These are phyloP conservation scores for Ctenomys sociabilis DNA, from an alignment of 2,113 vertebrate species.

Conservation along the genomic window DNA sequence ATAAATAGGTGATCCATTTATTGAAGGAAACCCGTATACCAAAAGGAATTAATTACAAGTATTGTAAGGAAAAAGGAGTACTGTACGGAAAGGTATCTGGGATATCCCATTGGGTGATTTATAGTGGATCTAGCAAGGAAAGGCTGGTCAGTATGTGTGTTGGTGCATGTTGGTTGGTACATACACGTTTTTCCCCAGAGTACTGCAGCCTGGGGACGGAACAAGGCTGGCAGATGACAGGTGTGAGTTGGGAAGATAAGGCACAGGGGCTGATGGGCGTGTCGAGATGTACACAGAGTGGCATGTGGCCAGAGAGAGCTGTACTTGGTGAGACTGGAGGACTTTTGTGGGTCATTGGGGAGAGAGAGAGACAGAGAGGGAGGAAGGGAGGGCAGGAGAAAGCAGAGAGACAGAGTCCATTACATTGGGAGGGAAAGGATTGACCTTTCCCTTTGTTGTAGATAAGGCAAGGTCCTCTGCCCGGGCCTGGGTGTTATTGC, in stretches of 20 bases:
- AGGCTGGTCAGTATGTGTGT: not conserved
- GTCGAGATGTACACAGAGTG: not conserved
- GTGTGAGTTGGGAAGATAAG: slow-evolving; percentile 1
- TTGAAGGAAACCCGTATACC: not conserved
- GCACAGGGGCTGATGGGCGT: not conserved
- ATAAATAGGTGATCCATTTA: not conserved
- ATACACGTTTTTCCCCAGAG: not conserved
- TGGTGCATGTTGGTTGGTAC: not conserved
- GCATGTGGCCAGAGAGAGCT: not conserved
- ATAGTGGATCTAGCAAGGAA: slow-evolving; percentile 18
- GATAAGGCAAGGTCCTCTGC: not conserved
- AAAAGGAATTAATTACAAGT: slow-evolving; percentile 1
- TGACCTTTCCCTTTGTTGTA: not conserved
- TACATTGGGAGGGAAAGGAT: not conserved
- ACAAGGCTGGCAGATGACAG: not conserved
- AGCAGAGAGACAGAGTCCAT: not conserved
- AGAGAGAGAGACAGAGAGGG: not conserved
- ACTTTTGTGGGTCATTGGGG: not conserved
- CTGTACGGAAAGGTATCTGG: not conserved
- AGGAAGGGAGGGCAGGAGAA: no score
- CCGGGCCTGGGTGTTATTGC: not conserved
- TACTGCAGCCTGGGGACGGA: not conserved
- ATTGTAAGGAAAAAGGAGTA: not conserved
- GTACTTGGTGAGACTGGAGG: not conserved
- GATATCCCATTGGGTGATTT: not conserved